Conservation (phyloP, 2,888 invertebrate species). For the Gonocerus acuteangulatus region DNA sequence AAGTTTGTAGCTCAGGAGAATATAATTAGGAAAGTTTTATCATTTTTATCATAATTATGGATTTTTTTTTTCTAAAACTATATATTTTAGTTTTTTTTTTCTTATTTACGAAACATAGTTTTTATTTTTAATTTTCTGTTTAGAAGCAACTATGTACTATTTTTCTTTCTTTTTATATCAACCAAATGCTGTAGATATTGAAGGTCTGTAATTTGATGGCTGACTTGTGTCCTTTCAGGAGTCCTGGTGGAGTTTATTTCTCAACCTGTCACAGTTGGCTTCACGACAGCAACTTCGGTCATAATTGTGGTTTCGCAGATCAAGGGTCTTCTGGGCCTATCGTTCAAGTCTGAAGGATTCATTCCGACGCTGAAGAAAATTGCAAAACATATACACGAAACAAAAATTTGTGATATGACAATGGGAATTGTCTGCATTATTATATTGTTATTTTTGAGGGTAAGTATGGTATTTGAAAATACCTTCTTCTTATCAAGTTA, state of each 20-base stretch:
- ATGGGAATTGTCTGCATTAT: constrained; percentile 67
- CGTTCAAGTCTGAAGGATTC: constrained; percentile 65
- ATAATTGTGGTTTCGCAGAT: constrained; percentile 81
- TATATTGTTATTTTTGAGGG: constrained; percentile 65
- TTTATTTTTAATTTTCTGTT: too few species aligned
- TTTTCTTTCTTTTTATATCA: too few species aligned
- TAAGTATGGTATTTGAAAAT: constrained; percentile 46
- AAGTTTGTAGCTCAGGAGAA: too few species aligned
- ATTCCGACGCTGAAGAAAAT: constrained; percentile 66
- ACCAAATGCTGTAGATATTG: too few species aligned
- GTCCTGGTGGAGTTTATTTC: constrained; percentile 85
- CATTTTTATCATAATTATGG: too few species aligned
- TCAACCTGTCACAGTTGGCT: constrained; percentile 79
- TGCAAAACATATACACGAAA: constrained; percentile 57
- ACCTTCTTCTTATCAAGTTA: constrained; percentile 4
- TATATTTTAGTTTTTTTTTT: too few species aligned
- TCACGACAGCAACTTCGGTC: constrained; percentile 84
- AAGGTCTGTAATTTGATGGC: not conserved
- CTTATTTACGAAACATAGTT: too few species aligned
- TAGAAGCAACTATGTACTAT: too few species aligned
- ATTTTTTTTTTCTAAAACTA: too few species aligned
- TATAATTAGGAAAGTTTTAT: too few species aligned
- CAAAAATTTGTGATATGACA: constrained; percentile 59
- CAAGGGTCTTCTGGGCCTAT: constrained; percentile 64
- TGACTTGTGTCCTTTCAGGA: constrained; percentile 49